Percentiles rank a stretch among this genome's conserved stretches.
phyloP scores from a whole-genome alignment of 2,888 invertebrate genomes.

The Hypsopygia costalis region DNA sequence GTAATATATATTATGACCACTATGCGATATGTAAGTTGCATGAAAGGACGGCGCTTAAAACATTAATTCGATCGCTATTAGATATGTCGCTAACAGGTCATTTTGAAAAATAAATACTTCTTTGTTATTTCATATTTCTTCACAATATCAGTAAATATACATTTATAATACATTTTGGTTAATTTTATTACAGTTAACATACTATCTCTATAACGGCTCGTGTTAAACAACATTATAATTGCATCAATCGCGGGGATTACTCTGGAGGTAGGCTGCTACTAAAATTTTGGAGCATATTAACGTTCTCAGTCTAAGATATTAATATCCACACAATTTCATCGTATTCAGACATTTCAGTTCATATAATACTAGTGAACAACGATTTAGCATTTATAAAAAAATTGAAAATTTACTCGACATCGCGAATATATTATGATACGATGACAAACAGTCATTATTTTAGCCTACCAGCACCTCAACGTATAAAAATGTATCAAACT shows the following conservation, averaged over 20 bases:
- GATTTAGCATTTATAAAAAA: conserved; percentile 31
- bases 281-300: conserved; percentile 53
- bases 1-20: conserved; percentile 14
- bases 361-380: conserved; percentile 31
- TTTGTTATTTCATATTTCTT: conserved; percentile 30
- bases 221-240: conserved; percentile 6
- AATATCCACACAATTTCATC: conserved; percentile 11
- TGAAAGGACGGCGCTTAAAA: conserved; percentile 60
- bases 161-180: conserved; percentile 13
- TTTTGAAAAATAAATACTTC: conserved; percentile 24
- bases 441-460: conserved; percentile 25
- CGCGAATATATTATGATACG: conserved; percentile 20
- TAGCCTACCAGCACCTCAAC: conserved; percentile 66
- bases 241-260: conserved; percentile 13
- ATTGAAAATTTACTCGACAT: conserved; percentile 24
- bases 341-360: conserved; percentile 38
- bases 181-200: conserved; percentile 11
- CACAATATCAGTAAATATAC: conserved; percentile 16
- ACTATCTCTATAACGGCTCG: conserved; percentile 5
- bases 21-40: conserved; percentile 67
- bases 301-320: conserved; percentile 61
- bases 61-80: conserved; percentile 32
- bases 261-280: conserved; percentile 30
- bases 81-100: conserved; percentile 36
- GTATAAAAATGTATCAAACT: conserved; percentile 38